Evolutionary conservation across 2,797 vertebrate species (phyloP).

Genomic region (Oryzias dopingdopingensis): DNA sequence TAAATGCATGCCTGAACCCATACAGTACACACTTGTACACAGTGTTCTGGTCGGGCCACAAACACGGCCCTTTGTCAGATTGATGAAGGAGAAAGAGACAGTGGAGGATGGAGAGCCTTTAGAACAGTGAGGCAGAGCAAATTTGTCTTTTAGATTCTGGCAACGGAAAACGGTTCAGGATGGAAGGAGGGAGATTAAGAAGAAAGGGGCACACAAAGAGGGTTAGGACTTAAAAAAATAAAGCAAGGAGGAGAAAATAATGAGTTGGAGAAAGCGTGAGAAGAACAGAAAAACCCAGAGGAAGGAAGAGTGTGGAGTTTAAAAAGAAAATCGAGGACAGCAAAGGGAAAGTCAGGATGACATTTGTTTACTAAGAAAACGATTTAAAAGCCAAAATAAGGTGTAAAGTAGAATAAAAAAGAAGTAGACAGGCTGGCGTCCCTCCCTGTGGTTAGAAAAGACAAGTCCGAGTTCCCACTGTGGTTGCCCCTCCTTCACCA

Average conservation of each 20-base stretch:
- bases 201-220: conserved; percentile 37
- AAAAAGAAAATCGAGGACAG: conserved; percentile 10
- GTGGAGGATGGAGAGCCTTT: conserved; percentile 45
- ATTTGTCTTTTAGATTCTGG: conserved; percentile 62
- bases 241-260: conserved; percentile 37
- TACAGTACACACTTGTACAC: not conserved
- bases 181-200: conserved; percentile 46
- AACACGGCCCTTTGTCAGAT: conserved; percentile 41
- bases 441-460: conserved; percentile 44
- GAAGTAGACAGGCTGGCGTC: conserved; percentile 45
- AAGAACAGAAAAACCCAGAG: conserved; percentile 27
- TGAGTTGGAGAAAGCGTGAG: conserved; percentile 39
- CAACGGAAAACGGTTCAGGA: conserved; percentile 41
- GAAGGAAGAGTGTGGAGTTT: not conserved
- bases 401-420: conserved; percentile 8
- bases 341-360: not conserved
- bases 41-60: conserved; percentile 20
- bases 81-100: conserved; percentile 56
- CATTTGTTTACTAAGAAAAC: conserved; percentile 13
- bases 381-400: conserved; percentile 31
- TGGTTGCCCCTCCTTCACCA: conserved; percentile 32
- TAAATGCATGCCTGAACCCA: conserved; percentile 11
- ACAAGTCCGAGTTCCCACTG: conserved; percentile 59
- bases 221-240: conserved; percentile 19
- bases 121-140: conserved; percentile 55